Conservation (phyloP, 64 coral and sea anemone species). For the Trachythela sp. region DNA sequence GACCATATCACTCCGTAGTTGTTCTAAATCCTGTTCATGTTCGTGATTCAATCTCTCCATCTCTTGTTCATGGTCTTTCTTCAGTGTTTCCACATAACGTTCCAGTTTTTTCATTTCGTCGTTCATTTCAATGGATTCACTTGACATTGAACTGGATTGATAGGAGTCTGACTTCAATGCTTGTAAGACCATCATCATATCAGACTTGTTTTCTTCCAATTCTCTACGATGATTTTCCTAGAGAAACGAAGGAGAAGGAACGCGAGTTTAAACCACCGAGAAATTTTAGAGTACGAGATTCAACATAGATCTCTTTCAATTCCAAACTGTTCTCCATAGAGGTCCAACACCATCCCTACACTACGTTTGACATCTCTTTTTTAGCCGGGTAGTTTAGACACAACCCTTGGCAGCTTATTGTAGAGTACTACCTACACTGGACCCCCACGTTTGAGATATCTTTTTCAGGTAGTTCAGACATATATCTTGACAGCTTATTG, state of each 20-base stretch:
- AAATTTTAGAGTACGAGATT: neutral
- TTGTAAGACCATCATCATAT: conserved; percentile 27
- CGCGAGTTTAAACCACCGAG: neutral
- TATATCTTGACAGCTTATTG: too few species aligned
- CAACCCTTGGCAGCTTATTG: too few species aligned
- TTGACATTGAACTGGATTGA: conserved; percentile 5
- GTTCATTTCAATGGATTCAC: neutral
- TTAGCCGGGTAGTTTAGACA: too few species aligned
- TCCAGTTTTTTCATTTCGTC: neutral
- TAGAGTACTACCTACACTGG: too few species aligned
- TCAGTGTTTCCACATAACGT: conserved; percentile 80
- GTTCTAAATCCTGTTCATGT: neutral
- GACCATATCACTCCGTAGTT: conserved; percentile 10
- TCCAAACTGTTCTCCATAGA: too few species aligned
- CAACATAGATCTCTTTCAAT: too few species aligned
- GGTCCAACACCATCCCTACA: too few species aligned
- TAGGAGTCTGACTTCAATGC: neutral
- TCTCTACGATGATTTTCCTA: neutral
- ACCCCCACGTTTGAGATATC: too few species aligned
- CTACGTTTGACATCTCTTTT: too few species aligned
- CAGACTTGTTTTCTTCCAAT: conserved; percentile 6
- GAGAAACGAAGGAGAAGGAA: neutral
- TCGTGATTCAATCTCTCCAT: conserved; percentile 73
- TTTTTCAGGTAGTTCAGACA: too few species aligned
- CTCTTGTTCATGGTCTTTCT: conserved; percentile 82